Conservation (phyloP, 2,797 vertebrate species). For the Phalanger gymnotis region DNA sequence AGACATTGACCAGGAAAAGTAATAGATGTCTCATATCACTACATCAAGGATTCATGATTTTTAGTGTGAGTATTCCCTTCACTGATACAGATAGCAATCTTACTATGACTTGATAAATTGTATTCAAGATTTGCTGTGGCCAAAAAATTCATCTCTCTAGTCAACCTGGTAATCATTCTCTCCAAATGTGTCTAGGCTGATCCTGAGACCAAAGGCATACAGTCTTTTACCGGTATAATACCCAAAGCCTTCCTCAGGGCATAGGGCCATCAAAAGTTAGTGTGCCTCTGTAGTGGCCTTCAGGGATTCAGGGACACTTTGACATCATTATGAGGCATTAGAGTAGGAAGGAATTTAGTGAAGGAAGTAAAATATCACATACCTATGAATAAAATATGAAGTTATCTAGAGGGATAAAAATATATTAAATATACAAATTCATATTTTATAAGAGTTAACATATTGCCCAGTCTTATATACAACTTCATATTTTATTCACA, state of each 20-base stretch:
- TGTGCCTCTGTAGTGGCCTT: not conserved
- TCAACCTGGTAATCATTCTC: not conserved
- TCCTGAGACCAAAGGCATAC: not conserved
- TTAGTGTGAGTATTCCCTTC: not conserved
- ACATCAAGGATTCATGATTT: not conserved
- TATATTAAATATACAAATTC: not conserved
- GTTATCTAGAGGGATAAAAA: not conserved
- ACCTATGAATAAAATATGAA: not conserved
- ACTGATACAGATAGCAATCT: not conserved
- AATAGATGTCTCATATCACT: not conserved
- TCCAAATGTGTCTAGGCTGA: not conserved
- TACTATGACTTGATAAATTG: not conserved
- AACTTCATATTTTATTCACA: not conserved
- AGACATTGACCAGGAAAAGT: not conserved
- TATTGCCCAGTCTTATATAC: not conserved
- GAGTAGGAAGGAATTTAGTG: not conserved
- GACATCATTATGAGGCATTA: not conserved
- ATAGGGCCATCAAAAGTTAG: not conserved
- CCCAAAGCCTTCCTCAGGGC: not conserved
- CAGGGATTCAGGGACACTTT: not conserved
- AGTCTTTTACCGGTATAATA: not conserved
- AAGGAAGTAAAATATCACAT: not conserved
- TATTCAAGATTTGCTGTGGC: not conserved
- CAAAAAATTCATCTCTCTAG: not conserved
- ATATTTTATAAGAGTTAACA: not conserved